A percentile compares a stretch with the other conserved stretches of the same genome.
phyloP scores from a whole-genome alignment of 2,113 vertebrate genomes.

The Nibea coibor region DNA sequence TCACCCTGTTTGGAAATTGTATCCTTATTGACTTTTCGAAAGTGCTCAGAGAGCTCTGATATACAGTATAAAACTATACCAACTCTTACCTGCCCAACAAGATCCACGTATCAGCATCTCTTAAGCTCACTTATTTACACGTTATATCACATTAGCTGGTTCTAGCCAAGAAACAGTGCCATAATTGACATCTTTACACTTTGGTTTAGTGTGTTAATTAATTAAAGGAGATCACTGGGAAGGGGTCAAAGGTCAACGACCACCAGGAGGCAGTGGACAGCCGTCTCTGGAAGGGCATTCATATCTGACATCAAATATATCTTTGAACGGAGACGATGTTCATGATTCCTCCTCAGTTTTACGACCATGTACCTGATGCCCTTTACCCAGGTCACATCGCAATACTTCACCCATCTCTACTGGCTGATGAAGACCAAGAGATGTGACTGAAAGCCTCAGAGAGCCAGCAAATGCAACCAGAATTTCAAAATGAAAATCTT shows the following conservation, averaged over 20 bases:
- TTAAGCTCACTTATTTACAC: no score
- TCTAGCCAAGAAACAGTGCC: no score
- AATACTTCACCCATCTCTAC: background rate
- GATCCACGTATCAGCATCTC: no score
- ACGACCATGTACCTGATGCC: background rate
- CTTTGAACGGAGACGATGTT: background rate
- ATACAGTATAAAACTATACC: background rate
- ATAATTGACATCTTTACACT: no score
- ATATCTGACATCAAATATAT: background rate
- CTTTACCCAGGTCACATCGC: background rate
- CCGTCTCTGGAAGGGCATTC: background rate
- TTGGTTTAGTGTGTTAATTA: background rate
- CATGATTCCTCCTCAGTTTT: background rate
- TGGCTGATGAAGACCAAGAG: background rate
- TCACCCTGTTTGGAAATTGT: conserved; percentile 99
- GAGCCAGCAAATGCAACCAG: background rate
- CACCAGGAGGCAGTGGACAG: background rate
- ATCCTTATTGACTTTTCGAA: conserved; percentile 83
- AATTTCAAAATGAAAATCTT: background rate
- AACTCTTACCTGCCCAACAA: background rate
- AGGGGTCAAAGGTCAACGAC: background rate
- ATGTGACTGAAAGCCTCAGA: background rate
- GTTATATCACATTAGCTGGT: no score
- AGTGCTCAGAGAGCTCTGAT: conserved; percentile 10
- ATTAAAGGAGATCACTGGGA: background rate